Conservation (phyloP, 2,797 vertebrate genomes). For the Sandelia bainsii region DNA sequence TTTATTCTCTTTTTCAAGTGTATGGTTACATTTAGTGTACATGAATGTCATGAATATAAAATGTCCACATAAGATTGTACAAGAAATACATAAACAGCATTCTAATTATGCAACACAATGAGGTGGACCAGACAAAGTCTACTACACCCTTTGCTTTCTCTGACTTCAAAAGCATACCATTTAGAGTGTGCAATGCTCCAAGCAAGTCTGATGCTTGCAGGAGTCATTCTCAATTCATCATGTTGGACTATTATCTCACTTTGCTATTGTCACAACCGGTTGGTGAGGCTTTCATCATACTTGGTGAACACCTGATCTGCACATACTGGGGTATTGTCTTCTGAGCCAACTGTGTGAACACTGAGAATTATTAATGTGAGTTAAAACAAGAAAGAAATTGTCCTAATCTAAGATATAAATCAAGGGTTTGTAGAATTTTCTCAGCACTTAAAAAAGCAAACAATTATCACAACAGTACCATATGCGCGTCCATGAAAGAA, state of each 20-base stretch:
- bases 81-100: not conserved
- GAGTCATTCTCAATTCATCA: conserved; percentile 57
- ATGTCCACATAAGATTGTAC: not conserved
- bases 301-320: conserved; percentile 62
- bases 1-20: conserved; percentile 48
- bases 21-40: conserved; percentile 6
- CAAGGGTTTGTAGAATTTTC: not conserved
- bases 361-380: conserved; percentile 24
- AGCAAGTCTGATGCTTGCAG: conserved; percentile 34
- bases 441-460: not conserved
- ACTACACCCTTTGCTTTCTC: conserved; percentile 33
- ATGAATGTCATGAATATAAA: conserved; percentile 32
- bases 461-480: not conserved
- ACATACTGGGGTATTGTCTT: conserved; percentile 66
- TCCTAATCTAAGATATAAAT: not conserved
- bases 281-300: conserved; percentile 63
- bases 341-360: conserved; percentile 22
- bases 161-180: conserved; percentile 74
- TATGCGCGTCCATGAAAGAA: not conserved
- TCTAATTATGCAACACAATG: conserved; percentile 4
- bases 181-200: conserved; percentile 55
- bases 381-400: conserved; percentile 4
- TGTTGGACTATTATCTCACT: conserved; percentile 61
- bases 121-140: conserved; percentile 52
- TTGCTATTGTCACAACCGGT: conserved; percentile 66